phyloP scores from a whole-genome alignment of 2,113 vertebrate genomes.

The Lophius piscatorius region DNA sequence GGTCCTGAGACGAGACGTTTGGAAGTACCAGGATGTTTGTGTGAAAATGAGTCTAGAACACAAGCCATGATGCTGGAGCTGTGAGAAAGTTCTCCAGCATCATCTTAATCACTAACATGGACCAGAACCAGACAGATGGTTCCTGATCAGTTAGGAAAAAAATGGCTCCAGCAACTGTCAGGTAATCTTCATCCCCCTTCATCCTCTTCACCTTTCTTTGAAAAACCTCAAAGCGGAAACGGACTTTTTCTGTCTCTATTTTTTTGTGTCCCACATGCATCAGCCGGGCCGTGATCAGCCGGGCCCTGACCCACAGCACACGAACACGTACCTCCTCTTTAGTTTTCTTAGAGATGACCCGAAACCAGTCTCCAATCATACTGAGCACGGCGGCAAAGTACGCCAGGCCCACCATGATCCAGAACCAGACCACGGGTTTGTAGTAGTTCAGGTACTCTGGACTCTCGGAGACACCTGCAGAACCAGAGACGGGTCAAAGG shows the following conservation, averaged over 20 bases:
- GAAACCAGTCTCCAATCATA: conserved; percentile 99
- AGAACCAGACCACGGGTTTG: conserved; percentile 97
- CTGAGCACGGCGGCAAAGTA: conserved; percentile 98
- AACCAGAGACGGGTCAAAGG: conserved; percentile 24
- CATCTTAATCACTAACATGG: too few species aligned
- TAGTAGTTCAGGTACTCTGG: conserved; percentile 92
- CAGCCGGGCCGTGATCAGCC: background rate
- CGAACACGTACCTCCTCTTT: conserved; percentile 92
- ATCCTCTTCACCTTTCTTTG: background rate
- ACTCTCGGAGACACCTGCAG: conserved; percentile 87
- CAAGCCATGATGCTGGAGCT: conserved; percentile 22
- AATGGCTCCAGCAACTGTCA: background rate
- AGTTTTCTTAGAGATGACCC: conserved; percentile 98
- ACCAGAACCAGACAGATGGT: background rate
- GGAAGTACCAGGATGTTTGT: too few species aligned
- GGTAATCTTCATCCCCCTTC: background rate
- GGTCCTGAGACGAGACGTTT: too few species aligned
- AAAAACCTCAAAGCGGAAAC: background rate
- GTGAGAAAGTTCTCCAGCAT: background rate
- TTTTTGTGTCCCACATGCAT: background rate
- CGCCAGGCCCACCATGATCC: conserved; percentile 97
- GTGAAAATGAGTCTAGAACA: too few species aligned
- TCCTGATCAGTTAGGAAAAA: background rate
- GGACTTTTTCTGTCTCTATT: background rate
- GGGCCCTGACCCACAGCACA: background rate